Evolutionary conservation across 2,888 invertebrate genomes (phyloP).

Genomic region (Diogma glabrata): DNA sequence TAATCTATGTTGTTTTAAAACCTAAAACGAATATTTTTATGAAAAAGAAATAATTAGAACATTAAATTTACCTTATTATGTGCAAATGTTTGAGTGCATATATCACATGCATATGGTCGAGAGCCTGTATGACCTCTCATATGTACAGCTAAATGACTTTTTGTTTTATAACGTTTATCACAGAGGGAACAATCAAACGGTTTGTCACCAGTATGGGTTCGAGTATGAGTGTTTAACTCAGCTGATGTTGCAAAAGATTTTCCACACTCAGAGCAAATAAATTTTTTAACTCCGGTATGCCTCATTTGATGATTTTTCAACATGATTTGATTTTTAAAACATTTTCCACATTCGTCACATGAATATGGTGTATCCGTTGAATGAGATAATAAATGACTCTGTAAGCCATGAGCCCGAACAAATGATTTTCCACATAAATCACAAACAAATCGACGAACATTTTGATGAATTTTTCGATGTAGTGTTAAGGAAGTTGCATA

Average conservation of each 20-base stretch:
- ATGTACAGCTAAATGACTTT: constrained; percentile 16
- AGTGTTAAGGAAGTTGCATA: constrained; percentile 36
- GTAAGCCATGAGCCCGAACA: constrained; percentile 16
- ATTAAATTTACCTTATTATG: constrained; percentile 16
- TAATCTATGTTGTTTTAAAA: constrained; percentile 17
- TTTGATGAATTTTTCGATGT: constrained; percentile 38
- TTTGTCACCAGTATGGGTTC: constrained; percentile 16
- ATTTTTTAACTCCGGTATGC: constrained; percentile 15
- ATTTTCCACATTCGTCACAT: constrained; percentile 15
- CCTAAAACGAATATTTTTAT: not conserved
- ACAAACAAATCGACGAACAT: constrained; percentile 37
- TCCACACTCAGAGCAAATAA: constrained; percentile 16
- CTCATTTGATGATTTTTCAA: constrained; percentile 16
- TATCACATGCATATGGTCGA: constrained; percentile 17
- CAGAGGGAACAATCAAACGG: constrained; percentile 16
- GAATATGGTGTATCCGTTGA: constrained; percentile 16
- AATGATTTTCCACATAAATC: constrained; percentile 37
- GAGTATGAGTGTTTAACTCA: constrained; percentile 15
- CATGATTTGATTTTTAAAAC: constrained; percentile 17
- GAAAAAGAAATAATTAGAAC: not conserved
- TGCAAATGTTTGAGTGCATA: constrained; percentile 16
- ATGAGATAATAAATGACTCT: constrained; percentile 17
- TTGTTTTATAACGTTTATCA: constrained; percentile 17
- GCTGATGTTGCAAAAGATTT: constrained; percentile 16
- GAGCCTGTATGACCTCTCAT: constrained; percentile 15